Evolutionary conservation across 2,113 vertebrate species (phyloP), one percentile per base, ranked within the genome.

Genomic region (Microtus ochrogaster): DNA sequence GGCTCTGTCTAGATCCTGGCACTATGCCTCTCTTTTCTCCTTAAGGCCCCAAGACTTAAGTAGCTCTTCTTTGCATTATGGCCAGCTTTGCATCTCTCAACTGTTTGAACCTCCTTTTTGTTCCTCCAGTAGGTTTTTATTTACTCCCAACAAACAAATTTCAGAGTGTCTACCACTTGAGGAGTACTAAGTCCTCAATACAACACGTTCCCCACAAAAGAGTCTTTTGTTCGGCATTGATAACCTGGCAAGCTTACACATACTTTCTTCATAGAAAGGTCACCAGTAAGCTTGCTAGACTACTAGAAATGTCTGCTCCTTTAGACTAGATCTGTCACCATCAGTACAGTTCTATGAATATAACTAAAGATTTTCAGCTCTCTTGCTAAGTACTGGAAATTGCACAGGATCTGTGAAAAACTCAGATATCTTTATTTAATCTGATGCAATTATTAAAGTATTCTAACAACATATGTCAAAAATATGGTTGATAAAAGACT

Each of bases 341-440:
- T 70, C 49, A 82, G 26, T 10, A 26, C 5, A 76, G 16, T 68
- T 44, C 88, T 16, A 65, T 89, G 91, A 87, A 91, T 36, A 73
- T 41, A 93, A 82, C 52, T 52, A 33, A 82, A 94, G 12, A 63
- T 7, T 86, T 90, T 83, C 24, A 61, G 94, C 91, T 87, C 9
- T 28, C 4, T 91, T 24, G 28, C 17, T 94, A 82, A 90, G 58
- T 73, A 91, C 7, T 2, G 21, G 16, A 92, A 76, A 89, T n/a
- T 84, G 89, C 17, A 77, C 10, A 72, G 55, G 19, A 76, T 94
- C 89, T 84, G 2, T 95, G 78, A 89, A 88, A 84, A 88, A 77
- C 7, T 19, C 84, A 93, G 26, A 87, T 9, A 47, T 41, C 72
- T 93, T 96, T 91, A 44, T 66, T 74, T 81, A 73, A 90, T 81